Evolutionary conservation across 2,797 vertebrate species (phyloP).

Genomic region (Pseudochirops corinnae): DNA sequence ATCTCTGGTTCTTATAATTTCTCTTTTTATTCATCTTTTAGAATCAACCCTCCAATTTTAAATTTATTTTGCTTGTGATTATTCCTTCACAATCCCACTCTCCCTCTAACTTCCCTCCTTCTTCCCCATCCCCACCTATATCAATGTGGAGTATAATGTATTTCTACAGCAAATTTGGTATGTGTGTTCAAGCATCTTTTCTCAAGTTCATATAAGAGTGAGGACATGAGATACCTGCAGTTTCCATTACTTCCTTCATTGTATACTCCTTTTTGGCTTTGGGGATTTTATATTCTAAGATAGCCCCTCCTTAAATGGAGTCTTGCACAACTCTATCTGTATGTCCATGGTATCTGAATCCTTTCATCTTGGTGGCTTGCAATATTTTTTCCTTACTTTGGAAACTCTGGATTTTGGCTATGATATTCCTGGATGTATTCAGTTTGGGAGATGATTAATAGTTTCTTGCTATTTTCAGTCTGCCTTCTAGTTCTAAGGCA

Average conservation of each 20-base stretch:
- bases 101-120: neutral
- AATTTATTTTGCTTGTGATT: neutral
- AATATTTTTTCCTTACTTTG: neutral
- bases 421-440: neutral
- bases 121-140: neutral
- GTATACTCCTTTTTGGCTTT: neutral
- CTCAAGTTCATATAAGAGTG: neutral
- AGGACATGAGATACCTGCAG: neutral
- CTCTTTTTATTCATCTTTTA: neutral
- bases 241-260: neutral
- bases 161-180: neutral
- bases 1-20: neutral
- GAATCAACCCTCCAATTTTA: neutral
- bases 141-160: neutral
- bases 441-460: neutral
- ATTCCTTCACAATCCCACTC: neutral
- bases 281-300: neutral
- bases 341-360: neutral
- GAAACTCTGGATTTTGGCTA: neutral
- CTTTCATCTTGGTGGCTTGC: neutral
- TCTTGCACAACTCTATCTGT: neutral
- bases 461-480: neutral
- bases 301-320: neutral
- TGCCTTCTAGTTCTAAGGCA: neutral
- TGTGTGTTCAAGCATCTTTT: neutral